These are phyloP conservation scores for Spinus olivaceus DNA, from an alignment of 2,797 vertebrate species.

Conservation along the genomic window DNA sequence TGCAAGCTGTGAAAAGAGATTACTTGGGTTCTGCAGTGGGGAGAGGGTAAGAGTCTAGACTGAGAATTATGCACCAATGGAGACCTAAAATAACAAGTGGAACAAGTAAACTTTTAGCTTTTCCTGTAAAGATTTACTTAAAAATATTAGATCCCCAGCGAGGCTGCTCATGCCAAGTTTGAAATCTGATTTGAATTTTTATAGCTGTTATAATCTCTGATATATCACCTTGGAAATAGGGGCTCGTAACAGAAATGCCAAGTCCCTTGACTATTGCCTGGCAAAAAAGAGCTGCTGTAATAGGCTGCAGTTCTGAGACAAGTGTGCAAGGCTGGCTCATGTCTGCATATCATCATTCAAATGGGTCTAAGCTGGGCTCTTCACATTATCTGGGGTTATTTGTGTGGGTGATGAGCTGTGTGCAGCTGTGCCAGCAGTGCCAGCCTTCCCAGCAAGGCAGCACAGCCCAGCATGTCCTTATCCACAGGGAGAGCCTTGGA, in stretches of 20 bases:
- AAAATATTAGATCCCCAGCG: not conserved
- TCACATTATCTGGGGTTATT: not conserved
- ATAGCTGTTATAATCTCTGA: slow-evolving; percentile 38
- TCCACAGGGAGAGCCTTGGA: not conserved
- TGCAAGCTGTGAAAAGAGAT: not conserved
- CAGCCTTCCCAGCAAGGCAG: not conserved
- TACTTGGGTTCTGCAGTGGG: not conserved
- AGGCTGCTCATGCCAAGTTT: not conserved
- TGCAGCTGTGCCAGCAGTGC: not conserved
- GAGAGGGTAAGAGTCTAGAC: not conserved
- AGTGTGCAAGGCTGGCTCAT: not conserved
- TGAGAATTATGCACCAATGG: not conserved
- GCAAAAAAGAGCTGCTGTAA: not conserved
- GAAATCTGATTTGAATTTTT: slow-evolving; percentile 53
- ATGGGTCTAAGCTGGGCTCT: not conserved
- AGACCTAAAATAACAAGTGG: slow-evolving; percentile 16
- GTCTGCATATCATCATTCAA: not conserved
- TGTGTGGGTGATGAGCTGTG: fast-evolving
- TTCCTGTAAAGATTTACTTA: slow-evolving; percentile 8
- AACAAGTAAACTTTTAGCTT: slow-evolving; percentile 28
- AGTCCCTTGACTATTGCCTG: slow-evolving; percentile 14
- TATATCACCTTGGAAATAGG: not conserved
- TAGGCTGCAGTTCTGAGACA: not conserved
- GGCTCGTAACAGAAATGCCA: not conserved
- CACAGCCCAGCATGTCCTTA: not conserved